A percentile compares a stretch with the other conserved stretches of the same genome.
phyloP scores from a whole-genome alignment of 2,797 vertebrate genomes.

The Heteromormyrus szaboi region DNA sequence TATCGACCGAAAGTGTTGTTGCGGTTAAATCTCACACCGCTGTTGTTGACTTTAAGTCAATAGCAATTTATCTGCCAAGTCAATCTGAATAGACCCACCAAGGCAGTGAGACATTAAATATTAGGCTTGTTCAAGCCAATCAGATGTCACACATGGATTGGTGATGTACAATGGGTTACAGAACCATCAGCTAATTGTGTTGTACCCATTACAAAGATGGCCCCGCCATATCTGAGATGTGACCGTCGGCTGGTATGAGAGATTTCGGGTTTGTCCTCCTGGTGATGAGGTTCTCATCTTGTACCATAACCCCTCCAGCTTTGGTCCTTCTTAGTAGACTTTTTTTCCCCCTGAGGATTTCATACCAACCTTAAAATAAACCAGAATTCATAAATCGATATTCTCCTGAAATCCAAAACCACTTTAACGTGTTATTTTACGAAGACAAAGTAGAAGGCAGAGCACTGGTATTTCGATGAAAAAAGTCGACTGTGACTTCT shows the following conservation, averaged over 20 bases:
- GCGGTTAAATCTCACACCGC: background rate
- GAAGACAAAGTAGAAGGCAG: background rate
- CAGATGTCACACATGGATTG: background rate
- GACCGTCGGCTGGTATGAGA: background rate
- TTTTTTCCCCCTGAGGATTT: background rate
- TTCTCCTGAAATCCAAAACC: background rate
- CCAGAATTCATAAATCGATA: background rate
- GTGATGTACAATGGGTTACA: background rate
- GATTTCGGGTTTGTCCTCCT: background rate
- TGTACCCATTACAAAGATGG: background rate
- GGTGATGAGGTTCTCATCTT: background rate
- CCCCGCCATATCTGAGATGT: background rate
- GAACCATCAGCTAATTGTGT: slow-evolving; percentile 8
- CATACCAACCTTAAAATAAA: background rate
- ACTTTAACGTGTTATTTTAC: background rate
- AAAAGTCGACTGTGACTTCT: background rate
- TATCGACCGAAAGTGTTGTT: background rate
- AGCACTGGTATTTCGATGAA: background rate
- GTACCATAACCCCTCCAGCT: background rate
- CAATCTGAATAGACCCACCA: slow-evolving; percentile 6
- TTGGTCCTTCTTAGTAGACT: background rate
- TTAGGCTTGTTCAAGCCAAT: background rate
- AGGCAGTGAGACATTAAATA: slow-evolving; percentile 13
- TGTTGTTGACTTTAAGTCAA: slow-evolving; percentile 12
- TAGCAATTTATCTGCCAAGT: slow-evolving; percentile 15